A percentile compares a stretch with the other conserved stretches of the same genome.
phyloP scores from a whole-genome alignment of 2,113 vertebrate genomes.

The Salvator merianae region DNA sequence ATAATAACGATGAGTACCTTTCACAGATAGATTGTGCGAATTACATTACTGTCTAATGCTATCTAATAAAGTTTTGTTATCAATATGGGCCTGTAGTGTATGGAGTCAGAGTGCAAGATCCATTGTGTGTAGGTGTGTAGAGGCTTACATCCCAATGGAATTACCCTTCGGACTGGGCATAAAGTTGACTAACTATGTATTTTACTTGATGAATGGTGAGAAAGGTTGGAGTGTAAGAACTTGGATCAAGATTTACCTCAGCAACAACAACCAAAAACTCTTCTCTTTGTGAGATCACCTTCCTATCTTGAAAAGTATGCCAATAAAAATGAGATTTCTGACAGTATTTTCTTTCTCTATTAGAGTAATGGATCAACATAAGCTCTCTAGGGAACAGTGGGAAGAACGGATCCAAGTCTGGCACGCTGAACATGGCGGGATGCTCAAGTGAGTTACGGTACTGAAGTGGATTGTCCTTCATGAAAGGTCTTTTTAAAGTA shows the following conservation, averaged over 20 bases:
- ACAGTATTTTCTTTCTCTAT: not conserved
- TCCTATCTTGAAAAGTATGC: no score
- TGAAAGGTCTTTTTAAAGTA: not conserved
- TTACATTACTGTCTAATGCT: not conserved
- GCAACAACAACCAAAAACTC: no score
- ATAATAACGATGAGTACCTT: not conserved
- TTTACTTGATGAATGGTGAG: not conserved
- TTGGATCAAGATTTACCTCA: not conserved
- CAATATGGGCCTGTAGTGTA: not conserved
- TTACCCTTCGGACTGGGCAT: not conserved
- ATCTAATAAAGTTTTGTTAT: not conserved
- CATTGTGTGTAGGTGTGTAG: not conserved
- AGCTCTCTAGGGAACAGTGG: slow-evolving; percentile 93
- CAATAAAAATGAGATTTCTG: no score
- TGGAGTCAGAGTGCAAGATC: not conserved
- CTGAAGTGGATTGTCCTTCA: not conserved
- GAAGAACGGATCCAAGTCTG: slow-evolving; percentile 97
- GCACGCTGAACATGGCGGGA: slow-evolving; percentile 92
- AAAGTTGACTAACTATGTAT: not conserved
- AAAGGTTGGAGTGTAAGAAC: not conserved
- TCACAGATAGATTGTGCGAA: not conserved
- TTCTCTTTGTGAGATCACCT: not conserved
- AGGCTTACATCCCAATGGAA: not conserved
- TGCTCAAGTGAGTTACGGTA: slow-evolving; percentile 86
- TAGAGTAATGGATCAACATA: slow-evolving; percentile 96